These are phyloP conservation scores for Noctua pronuba DNA, from an alignment of 2,888 invertebrate species.

Conservation along the genomic window DNA sequence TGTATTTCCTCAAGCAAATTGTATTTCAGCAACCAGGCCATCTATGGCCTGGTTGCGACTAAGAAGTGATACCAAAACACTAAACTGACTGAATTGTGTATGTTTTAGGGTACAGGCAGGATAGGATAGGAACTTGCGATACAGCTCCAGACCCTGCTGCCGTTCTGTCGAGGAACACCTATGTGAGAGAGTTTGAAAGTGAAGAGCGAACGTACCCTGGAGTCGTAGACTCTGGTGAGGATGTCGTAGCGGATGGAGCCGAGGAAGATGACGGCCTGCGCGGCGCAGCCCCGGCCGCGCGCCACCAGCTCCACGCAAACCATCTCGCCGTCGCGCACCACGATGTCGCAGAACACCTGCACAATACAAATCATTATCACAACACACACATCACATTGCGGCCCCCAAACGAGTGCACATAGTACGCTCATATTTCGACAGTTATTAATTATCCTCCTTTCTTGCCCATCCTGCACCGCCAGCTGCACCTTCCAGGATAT, in stretches of 20 bases:
- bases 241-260: conserved; percentile 99
- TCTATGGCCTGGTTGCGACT: no score
- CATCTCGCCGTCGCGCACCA: conserved; percentile 99
- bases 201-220: conserved; percentile 92
- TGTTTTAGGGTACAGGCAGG: neutral
- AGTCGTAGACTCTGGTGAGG: conserved; percentile 98
- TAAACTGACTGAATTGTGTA: no score
- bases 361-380: neutral
- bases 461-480: no score
- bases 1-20: no score
- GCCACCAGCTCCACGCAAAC: conserved; percentile 99
- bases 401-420: neutral
- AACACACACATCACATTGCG: neutral
- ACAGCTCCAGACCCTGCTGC: neutral
- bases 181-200: neutral
- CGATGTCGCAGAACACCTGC: conserved; percentile 97
- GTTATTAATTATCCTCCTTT: no score
- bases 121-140: neutral
- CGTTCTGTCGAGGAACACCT: neutral
- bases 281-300: conserved; percentile 95
- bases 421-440: neutral
- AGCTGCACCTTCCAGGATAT: no score
- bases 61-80: no score
- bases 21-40: no score
- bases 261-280: conserved; percentile 98